Evolutionary conservation across 2,888 invertebrate species (phyloP).

Genomic region (Agrotis clavis): DNA sequence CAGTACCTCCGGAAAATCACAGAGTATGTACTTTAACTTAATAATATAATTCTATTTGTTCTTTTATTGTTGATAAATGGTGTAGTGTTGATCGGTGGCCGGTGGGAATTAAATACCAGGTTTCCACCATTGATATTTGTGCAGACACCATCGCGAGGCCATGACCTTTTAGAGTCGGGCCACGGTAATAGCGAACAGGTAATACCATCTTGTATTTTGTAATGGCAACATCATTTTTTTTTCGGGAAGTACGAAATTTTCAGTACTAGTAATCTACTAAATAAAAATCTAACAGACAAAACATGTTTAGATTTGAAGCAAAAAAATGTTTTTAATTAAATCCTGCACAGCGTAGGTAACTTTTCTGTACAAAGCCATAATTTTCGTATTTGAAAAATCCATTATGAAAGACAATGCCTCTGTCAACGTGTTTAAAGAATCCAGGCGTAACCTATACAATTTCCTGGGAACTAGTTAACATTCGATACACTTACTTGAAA

Average conservation of each 20-base stretch:
- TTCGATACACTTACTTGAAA: background rate
- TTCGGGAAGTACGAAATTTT: no score
- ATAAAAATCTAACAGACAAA: background rate
- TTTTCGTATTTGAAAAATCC: no score
- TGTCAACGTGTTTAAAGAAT: background rate
- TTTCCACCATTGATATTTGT: constrained; percentile 54
- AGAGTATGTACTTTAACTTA: background rate
- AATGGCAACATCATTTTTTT: no score
- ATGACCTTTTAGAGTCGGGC: constrained; percentile 50
- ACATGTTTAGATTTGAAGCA: no score
- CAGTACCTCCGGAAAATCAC: background rate
- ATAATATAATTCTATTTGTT: background rate
- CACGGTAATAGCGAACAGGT: background rate
- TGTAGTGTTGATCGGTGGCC: constrained; percentile 1
- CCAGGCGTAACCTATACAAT: background rate
- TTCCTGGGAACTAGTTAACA: background rate
- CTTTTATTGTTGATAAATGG: background rate
- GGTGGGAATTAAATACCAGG: constrained; percentile 26
- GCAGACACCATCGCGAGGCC: constrained; percentile 34
- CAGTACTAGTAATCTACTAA: background rate
- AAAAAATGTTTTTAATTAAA: no score
- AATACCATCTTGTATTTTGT: background rate
- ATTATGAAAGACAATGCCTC: background rate
- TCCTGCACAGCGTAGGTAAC: no score
- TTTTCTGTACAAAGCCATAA: no score